Percentiles rank a stretch among this genome's conserved stretches.
Evolutionary conservation across 1,140 invertebrate genomes (phyloP).

Genomic region (Dreissena rostriformis): DNA sequence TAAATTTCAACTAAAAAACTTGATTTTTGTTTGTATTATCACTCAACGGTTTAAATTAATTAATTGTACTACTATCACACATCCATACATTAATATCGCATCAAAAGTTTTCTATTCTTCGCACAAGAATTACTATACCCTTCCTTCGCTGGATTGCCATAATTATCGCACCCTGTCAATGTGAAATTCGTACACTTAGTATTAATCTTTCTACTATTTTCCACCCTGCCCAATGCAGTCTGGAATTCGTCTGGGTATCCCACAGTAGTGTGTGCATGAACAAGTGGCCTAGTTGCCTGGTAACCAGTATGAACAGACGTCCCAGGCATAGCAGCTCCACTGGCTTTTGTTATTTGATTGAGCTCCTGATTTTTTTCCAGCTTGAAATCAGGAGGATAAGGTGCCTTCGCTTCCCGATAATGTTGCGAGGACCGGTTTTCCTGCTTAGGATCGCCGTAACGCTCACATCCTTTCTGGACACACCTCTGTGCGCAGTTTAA

Average conservation of each 20-base stretch:
- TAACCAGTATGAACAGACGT: neutral
- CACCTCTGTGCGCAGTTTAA: slow-evolving; percentile 16
- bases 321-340: neutral
- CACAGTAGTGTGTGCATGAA: neutral
- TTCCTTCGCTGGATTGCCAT: slow-evolving; percentile 43
- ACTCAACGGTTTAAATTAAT: no score
- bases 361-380: no score
- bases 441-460: slow-evolving; percentile 33
- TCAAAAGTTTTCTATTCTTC: neutral
- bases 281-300: neutral
- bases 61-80: no score
- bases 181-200: slow-evolving; percentile 29
- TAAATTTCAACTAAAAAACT: no score
- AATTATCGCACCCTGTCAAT: slow-evolving; percentile 49
- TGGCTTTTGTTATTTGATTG: neutral
- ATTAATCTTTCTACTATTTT: slow-evolving; percentile 12
- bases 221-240: neutral
- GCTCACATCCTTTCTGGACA: slow-evolving; percentile 15
- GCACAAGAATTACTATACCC: slow-evolving; percentile 56
- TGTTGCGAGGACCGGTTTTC: slow-evolving; percentile 17
- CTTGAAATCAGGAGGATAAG: neutral
- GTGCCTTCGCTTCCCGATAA: slow-evolving; percentile 6
- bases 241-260: neutral
- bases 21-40: no score
- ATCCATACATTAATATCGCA: no score